These are phyloP conservation scores for Drosophila malerkotliana DNA, from an alignment of 1,140 invertebrate genomes.

Conservation along the genomic window DNA sequence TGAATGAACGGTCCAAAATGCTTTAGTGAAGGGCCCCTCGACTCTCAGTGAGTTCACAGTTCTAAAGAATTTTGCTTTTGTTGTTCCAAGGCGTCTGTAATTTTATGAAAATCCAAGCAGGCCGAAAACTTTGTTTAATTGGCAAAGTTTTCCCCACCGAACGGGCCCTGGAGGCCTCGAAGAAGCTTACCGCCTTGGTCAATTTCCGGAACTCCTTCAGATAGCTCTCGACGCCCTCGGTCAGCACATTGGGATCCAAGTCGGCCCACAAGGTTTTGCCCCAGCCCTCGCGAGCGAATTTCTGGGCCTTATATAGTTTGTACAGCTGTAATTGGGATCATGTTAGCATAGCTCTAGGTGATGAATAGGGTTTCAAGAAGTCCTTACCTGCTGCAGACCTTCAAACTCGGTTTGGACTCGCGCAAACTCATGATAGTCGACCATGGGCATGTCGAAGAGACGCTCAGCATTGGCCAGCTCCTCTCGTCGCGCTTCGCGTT, in stretches of 20 bases:
- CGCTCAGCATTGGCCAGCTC: slow-evolving; percentile 91
- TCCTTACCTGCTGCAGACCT: slow-evolving; percentile 86
- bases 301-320: slow-evolving; percentile 91
- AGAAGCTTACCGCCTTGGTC: slow-evolving; percentile 84
- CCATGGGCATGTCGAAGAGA: slow-evolving; percentile 92
- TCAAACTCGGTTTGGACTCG: slow-evolving; percentile 90
- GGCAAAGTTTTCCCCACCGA: slow-evolving; percentile 55
- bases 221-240: slow-evolving; percentile 94
- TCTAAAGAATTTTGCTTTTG: slow-evolving; percentile 58
- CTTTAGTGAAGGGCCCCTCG: slow-evolving; percentile 15
- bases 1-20: neutral
- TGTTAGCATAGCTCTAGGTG: neutral
- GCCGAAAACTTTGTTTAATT: slow-evolving; percentile 75
- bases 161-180: neutral
- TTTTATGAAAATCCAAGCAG: slow-evolving; percentile 68
- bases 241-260: slow-evolving; percentile 91
- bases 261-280: slow-evolving; percentile 94
- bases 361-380: neutral
- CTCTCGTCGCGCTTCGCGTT: slow-evolving; percentile 88
- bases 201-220: slow-evolving; percentile 90
- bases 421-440: slow-evolving; percentile 91
- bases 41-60: slow-evolving; percentile 34
- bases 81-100: slow-evolving; percentile 61
- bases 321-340: slow-evolving; percentile 85
- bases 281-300: slow-evolving; percentile 91